A percentile compares a stretch with the other conserved stretches of the same genome.
Evolutionary conservation across 2,888 invertebrate species (phyloP).

Genomic region (Serripes groenlandicus): DNA sequence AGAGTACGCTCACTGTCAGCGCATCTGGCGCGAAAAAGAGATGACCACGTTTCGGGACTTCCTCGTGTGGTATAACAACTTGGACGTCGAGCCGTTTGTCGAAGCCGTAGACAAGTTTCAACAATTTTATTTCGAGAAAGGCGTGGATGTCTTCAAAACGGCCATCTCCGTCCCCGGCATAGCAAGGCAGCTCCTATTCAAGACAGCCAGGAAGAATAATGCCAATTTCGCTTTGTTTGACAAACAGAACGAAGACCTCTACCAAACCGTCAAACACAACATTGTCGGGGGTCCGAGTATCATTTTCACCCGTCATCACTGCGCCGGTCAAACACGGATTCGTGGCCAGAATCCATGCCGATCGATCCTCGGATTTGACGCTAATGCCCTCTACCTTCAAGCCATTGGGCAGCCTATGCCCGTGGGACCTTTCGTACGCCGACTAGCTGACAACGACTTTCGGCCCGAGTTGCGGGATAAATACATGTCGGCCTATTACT

Average conservation of each 20-base stretch:
- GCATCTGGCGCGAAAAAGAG: conserved; percentile 53
- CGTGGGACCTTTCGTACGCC: conserved; percentile 47
- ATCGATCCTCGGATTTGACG: conserved; percentile 59
- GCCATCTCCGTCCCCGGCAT: conserved; percentile 65
- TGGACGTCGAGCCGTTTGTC: no score
- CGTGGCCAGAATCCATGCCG: conserved; percentile 29
- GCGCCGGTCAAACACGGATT: conserved; percentile 46
- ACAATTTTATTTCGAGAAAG: conserved; percentile 59
- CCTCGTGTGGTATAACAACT: conserved; percentile 65
- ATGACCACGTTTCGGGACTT: conserved; percentile 66
- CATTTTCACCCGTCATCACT: no score
- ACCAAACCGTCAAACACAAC: conserved; percentile 55
- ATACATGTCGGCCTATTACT: conserved; percentile 45
- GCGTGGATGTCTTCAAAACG: conserved; percentile 66
- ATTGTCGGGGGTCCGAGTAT: conserved; percentile 50
- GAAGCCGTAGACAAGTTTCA: conserved; percentile 58
- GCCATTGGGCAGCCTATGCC: conserved; percentile 61
- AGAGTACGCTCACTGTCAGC: conserved; percentile 18
- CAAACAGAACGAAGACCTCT: conserved; percentile 52
- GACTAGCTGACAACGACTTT: conserved; percentile 44
- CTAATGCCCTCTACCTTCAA: conserved; percentile 59
- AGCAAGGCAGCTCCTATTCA: conserved; percentile 23
- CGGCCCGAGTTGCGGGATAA: conserved; percentile 49
- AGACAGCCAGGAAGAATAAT: conserved; percentile 6
- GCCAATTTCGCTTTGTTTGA: conserved; percentile 56